These are phyloP conservation scores for Vanacampus margaritifer DNA, from an alignment of 2,113 vertebrate genomes.

Conservation along the genomic window DNA sequence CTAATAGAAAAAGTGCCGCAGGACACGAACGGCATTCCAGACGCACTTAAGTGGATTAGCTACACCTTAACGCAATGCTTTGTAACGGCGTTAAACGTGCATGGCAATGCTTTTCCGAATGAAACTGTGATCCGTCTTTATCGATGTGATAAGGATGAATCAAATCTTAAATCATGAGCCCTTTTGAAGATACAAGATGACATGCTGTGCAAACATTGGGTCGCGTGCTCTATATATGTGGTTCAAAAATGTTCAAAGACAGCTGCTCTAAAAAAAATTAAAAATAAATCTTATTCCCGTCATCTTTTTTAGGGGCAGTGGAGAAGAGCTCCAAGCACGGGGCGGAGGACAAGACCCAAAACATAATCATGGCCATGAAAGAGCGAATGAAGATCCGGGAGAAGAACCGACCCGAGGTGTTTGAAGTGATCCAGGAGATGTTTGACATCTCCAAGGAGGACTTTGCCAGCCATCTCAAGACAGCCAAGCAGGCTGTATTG, in stretches of 20 bases:
- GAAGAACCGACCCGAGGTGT: constrained; percentile 93
- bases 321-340: constrained; percentile 99
- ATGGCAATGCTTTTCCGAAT: constrained; percentile 30
- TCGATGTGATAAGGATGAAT: constrained; percentile 12
- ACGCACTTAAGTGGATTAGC: constrained; percentile 56
- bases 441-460: constrained; percentile 91
- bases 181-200: constrained; percentile 27
- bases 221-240: no score
- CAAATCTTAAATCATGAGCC: constrained; percentile 28
- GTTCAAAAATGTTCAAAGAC: background rate
- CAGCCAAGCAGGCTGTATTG: constrained; percentile 91
- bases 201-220: background rate
- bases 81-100: constrained; percentile 17
- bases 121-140: constrained; percentile 41
- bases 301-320: constrained; percentile 80
- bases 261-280: background rate
- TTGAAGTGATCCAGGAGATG: constrained; percentile 94
- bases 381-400: constrained; percentile 98
- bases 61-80: constrained; percentile 36
- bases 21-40: constrained; percentile 33
- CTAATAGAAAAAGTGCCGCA: constrained; percentile 32
- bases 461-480: constrained; percentile 83
- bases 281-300: background rate
- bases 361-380: constrained; percentile 97
- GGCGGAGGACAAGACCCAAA: constrained; percentile 95